phyloP scores from a whole-genome alignment of 2,113 vertebrate genomes.

The Conger conger region DNA sequence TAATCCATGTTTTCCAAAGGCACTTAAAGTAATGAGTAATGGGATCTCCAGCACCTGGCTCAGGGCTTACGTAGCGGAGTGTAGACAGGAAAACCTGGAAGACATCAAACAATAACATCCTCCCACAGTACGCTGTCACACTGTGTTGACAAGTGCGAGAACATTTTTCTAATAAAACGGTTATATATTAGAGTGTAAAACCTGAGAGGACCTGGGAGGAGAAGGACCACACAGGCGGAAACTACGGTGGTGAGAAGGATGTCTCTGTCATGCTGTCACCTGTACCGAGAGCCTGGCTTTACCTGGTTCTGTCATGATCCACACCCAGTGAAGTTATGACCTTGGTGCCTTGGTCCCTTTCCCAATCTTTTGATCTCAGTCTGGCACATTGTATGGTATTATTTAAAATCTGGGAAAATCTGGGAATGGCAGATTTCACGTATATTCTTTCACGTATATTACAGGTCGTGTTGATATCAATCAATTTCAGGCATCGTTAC shows the following conservation, averaged over 20 bases:
- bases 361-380: not conserved
- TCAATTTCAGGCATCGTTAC: no score
- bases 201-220: not conserved
- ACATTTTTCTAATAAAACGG: not conserved
- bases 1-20: conserved; percentile 3
- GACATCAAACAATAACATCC: conserved; percentile 8
- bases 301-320: not conserved
- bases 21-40: conserved; percentile 2
- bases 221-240: not conserved
- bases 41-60: not conserved
- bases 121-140: not conserved
- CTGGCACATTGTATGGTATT: not conserved
- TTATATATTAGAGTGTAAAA: not conserved
- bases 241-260: not conserved
- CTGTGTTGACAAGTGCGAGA: not conserved
- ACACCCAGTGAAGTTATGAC: not conserved
- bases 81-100: not conserved
- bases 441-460: not conserved
- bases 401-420: not conserved
- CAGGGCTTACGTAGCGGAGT: not conserved
- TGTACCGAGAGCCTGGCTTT: not conserved
- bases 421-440: not conserved
- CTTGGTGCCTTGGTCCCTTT: not conserved
- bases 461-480: not conserved
- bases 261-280: not conserved